These are phyloP conservation scores for Macaria liturata DNA, from an alignment of 2,888 invertebrate genomes.

Conservation along the genomic window DNA sequence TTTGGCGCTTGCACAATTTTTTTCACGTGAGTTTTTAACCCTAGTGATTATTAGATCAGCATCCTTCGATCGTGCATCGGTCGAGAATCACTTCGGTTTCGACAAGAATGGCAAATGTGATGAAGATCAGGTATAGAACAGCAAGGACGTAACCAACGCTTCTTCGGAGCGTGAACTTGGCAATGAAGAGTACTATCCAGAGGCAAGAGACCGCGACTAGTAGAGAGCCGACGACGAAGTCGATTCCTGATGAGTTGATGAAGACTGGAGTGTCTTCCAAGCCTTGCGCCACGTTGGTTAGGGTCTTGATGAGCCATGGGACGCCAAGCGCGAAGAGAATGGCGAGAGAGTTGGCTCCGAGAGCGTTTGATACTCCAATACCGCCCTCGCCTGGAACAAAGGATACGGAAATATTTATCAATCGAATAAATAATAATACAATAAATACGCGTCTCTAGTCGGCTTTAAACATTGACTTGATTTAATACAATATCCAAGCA, in stretches of 20 bases:
- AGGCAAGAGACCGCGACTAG: conserved; percentile 88
- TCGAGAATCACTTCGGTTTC: conserved; percentile 88
- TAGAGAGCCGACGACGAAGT: conserved; percentile 91
- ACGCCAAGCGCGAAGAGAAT: conserved; percentile 92
- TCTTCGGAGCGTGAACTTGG: conserved; percentile 88
- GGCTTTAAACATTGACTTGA: no score
- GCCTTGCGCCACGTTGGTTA: conserved; percentile 76
- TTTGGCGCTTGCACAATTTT: no score
- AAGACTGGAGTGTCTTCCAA: conserved; percentile 78
- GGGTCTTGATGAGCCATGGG: conserved; percentile 92
- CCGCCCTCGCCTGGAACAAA: conserved; percentile 88
- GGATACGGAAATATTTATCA: background rate
- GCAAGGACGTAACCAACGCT: conserved; percentile 87
- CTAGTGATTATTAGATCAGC: conserved; percentile 7
- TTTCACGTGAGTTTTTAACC: no score
- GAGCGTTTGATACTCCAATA: conserved; percentile 93
- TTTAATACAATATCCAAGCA: no score
- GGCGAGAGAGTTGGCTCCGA: conserved; percentile 94
- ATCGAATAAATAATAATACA: background rate
- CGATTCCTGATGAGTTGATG: conserved; percentile 91
- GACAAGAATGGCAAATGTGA: conserved; percentile 89
- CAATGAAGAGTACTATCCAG: conserved; percentile 86
- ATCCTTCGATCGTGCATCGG: conserved; percentile 22
- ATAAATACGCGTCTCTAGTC: no score
- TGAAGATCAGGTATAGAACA: conserved; percentile 86